phyloP scores from a whole-genome alignment of 1,140 invertebrate species.

The Hestina assimilis region DNA sequence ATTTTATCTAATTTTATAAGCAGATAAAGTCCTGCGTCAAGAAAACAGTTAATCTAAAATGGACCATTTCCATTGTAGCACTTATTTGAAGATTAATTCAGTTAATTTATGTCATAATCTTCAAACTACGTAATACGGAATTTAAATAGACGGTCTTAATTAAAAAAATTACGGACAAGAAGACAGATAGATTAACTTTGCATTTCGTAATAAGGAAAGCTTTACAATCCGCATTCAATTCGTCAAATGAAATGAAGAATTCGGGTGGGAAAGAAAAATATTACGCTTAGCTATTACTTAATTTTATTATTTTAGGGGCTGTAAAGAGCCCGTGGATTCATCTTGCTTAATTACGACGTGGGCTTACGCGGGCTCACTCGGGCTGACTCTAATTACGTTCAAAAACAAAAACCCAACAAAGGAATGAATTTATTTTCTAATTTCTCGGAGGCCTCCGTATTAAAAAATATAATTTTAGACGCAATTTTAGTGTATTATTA shows the following conservation, averaged over 20 bases:
- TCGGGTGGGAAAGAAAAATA: constrained; percentile 31
- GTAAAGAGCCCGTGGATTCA: constrained; percentile 56
- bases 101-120: too few relatives aligned
- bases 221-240: constrained; percentile 26
- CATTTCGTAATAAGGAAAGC: too few relatives aligned
- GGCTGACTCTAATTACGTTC: constrained; percentile 66
- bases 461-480: constrained; percentile 55
- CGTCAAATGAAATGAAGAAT: constrained; percentile 38
- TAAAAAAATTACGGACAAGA: too few relatives aligned
- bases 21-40: too few relatives aligned
- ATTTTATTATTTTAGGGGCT: constrained; percentile 69
- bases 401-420: constrained; percentile 65
- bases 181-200: too few relatives aligned
- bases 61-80: too few relatives aligned
- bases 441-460: constrained; percentile 57
- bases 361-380: constrained; percentile 47
- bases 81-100: too few relatives aligned
- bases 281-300: constrained; percentile 50
- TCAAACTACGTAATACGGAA: too few relatives aligned
- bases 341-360: constrained; percentile 66
- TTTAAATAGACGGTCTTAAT: too few relatives aligned
- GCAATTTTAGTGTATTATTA: constrained; percentile 51
- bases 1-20: too few relatives aligned
- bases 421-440: constrained; percentile 68
- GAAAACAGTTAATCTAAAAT: too few relatives aligned